phyloP scores from a whole-genome alignment of 2,797 vertebrate genomes.

The Pelodytes ibericus region DNA sequence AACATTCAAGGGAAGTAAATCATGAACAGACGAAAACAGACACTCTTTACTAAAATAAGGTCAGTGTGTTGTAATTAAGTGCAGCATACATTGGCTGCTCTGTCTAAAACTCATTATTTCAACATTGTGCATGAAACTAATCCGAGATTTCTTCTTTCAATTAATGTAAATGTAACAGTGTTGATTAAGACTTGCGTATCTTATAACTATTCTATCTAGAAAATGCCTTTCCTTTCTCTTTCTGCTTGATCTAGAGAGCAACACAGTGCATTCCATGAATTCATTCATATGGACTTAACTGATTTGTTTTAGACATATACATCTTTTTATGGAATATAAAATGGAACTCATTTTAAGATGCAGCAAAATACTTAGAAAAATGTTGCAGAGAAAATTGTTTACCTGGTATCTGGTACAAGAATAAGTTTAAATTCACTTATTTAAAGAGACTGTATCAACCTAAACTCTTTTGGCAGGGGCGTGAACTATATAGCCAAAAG shows the following conservation, averaged over 20 bases:
- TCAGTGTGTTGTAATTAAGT: conserved; percentile 10
- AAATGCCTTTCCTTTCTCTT: background rate
- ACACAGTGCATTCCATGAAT: background rate
- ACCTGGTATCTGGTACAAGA: too few relatives aligned
- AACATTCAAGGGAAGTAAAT: conserved; percentile 43
- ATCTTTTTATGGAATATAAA: too few relatives aligned
- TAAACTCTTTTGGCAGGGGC: too few relatives aligned
- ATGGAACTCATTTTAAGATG: too few relatives aligned
- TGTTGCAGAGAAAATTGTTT: too few relatives aligned
- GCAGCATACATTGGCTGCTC: background rate
- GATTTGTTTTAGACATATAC: too few relatives aligned
- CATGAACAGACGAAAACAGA: conserved; percentile 16
- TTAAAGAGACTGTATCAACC: too few relatives aligned
- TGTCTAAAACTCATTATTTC: background rate
- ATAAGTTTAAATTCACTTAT: too few relatives aligned
- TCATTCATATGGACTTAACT: too few relatives aligned
- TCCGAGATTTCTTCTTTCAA: background rate
- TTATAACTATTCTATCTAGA: background rate
- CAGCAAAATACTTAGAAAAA: too few relatives aligned
- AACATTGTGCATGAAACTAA: background rate
- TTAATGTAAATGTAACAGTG: conserved; percentile 1
- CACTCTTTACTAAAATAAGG: conserved; percentile 5
- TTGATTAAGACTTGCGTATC: background rate
- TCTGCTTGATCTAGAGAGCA: background rate
- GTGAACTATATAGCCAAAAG: too few relatives aligned